Conservation (phyloP, 2,797 vertebrate genomes). For the Naso thynnoides region DNA sequence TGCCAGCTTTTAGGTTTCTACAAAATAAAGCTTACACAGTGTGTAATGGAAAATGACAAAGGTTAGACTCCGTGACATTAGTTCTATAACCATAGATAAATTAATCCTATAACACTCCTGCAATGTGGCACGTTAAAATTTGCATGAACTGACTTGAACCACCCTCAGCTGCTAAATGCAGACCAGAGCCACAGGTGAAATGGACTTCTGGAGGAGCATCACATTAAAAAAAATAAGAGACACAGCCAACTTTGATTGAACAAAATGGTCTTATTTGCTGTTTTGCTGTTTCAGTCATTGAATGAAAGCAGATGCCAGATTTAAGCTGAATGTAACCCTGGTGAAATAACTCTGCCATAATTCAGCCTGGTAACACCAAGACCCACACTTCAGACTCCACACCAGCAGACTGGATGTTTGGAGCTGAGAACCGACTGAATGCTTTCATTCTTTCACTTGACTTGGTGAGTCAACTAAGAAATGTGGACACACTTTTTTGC, state of each 20-base stretch:
- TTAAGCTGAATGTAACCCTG: too few relatives aligned
- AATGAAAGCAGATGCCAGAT: slow-evolving; percentile 4
- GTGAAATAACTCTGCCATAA: too few relatives aligned
- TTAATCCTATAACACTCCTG: neutral
- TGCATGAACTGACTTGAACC: neutral
- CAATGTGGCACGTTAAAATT: neutral
- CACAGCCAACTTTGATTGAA: slow-evolving; percentile 5
- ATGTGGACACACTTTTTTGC: too few relatives aligned
- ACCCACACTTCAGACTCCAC: too few relatives aligned
- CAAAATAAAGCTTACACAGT: slow-evolving; percentile 3
- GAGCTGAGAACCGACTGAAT: too few relatives aligned
- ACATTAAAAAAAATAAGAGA: neutral
- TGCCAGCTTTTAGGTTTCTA: slow-evolving; percentile 1
- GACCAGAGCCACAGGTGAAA: neutral
- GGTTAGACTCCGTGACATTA: neutral
- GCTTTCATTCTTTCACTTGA: too few relatives aligned
- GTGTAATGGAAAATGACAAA: too few relatives aligned
- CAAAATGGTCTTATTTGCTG: slow-evolving; percentile 5
- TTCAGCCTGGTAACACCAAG: too few relatives aligned
- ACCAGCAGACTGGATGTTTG: too few relatives aligned
- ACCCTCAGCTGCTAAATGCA: slow-evolving; percentile 6
- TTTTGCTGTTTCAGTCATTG: neutral
- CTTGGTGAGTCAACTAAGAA: too few relatives aligned
- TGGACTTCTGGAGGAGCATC: neutral
- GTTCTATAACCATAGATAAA: neutral